A percentile compares a stretch with the other conserved stretches of the same genome.
phyloP scores from a whole-genome alignment of 2,113 vertebrate species.

The Philantomba maxwellii region DNA sequence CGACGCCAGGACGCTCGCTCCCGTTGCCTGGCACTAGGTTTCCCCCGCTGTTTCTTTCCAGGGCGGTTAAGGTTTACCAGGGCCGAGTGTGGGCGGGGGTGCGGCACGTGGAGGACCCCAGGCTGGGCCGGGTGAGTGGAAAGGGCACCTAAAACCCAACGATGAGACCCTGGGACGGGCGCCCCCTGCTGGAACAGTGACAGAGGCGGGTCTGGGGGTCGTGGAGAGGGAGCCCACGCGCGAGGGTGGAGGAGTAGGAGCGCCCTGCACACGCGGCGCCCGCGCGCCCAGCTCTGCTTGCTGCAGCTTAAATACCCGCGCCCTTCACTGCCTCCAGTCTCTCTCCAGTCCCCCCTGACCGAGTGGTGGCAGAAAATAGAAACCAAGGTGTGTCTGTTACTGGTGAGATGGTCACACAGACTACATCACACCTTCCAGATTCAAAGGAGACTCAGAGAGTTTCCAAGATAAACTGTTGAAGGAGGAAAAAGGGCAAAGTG shows the following conservation, averaged over 20 bases:
- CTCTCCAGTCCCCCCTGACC: background rate
- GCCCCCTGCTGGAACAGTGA: no score
- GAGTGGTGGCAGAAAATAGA: background rate
- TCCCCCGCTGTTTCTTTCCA: background rate
- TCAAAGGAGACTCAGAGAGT: background rate
- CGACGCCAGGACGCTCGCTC: background rate
- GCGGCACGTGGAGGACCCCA: background rate
- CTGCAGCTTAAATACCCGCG: accelerated
- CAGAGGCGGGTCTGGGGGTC: accelerated
- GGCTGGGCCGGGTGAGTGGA: background rate
- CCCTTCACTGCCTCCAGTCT: no score
- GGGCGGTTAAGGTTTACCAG: no score
- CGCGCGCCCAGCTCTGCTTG: background rate
- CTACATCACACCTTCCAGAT: background rate
- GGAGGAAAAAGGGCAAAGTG: background rate
- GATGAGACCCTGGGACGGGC: background rate
- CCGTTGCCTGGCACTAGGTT: background rate
- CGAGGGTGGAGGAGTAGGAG: background rate
- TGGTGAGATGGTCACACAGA: no score
- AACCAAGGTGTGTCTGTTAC: background rate
- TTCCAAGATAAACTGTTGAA: background rate
- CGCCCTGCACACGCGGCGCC: background rate
- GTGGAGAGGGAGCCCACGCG: background rate
- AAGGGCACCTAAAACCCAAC: accelerated
- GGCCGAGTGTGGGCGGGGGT: accelerated